phyloP scores from a whole-genome alignment of 2,888 invertebrate genomes.

The Epirrita christyi region DNA sequence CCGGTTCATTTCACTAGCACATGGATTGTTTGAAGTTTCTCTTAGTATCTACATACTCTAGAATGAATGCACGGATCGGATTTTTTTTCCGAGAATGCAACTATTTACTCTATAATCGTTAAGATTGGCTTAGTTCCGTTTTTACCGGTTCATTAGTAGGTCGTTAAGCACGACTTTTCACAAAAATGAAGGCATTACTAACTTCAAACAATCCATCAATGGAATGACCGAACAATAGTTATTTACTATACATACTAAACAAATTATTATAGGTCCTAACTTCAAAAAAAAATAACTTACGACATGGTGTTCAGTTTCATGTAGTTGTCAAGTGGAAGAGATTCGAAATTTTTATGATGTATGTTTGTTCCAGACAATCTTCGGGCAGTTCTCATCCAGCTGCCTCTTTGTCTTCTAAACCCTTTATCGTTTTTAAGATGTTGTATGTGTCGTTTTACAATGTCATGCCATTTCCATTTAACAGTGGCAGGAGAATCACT shows the following conservation, averaged over 20 bases:
- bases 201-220: slow-evolving; percentile 9
- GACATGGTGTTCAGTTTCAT: slow-evolving; percentile 78
- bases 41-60: not conserved
- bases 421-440: slow-evolving; percentile 78
- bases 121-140: slow-evolving; percentile 12
- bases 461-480: slow-evolving; percentile 82
- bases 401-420: slow-evolving; percentile 75
- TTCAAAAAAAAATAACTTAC: slow-evolving; percentile 62
- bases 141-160: slow-evolving; percentile 22
- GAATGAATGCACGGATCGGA: not conserved
- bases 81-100: slow-evolving; percentile 6
- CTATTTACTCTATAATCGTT: slow-evolving; percentile 9
- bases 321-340: slow-evolving; percentile 68
- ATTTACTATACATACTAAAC: slow-evolving; percentile 5
- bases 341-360: slow-evolving; percentile 63
- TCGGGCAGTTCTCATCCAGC: slow-evolving; percentile 78
- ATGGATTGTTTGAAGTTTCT: slow-evolving; percentile 5
- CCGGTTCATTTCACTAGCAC: not conserved
- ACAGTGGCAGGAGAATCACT: slow-evolving; percentile 81
- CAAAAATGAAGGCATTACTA: slow-evolving; percentile 12
- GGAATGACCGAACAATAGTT: slow-evolving; percentile 7
- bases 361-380: slow-evolving; percentile 70
- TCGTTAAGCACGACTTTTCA: slow-evolving; percentile 13
- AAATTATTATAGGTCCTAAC: no score
- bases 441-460: slow-evolving; percentile 80